These are phyloP conservation scores for Drosophila neotestacea DNA, from an alignment of 2,888 invertebrate species.

Conservation along the genomic window DNA sequence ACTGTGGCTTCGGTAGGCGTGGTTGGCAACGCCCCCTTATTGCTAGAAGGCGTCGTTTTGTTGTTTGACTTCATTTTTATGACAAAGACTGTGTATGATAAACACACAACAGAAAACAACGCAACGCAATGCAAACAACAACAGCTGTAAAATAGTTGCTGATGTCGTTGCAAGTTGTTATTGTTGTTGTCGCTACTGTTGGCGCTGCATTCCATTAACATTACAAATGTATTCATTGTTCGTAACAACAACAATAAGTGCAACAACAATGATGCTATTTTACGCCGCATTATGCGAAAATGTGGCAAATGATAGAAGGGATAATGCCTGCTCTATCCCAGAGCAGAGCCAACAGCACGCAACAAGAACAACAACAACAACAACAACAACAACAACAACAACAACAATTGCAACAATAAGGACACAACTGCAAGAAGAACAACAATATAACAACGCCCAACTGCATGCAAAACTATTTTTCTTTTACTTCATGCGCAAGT, in stretches of 20 bases:
- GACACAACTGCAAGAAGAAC: conserved; percentile 23
- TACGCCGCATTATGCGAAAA: conserved; percentile 72
- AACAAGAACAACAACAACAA: conserved; percentile 22
- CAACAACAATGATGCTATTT: conserved; percentile 63
- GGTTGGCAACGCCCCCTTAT: conserved; percentile 1
- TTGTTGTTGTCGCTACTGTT: conserved; percentile 26
- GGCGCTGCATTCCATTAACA: conserved; percentile 63
- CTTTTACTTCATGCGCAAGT: conserved; percentile 56
- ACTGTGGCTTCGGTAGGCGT: conserved; percentile 1
- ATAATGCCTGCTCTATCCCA: conserved; percentile 63
- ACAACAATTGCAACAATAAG: not conserved
- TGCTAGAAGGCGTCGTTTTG: conserved; percentile 25
- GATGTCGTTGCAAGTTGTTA: conserved; percentile 41
- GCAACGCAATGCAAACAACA: conserved; percentile 51
- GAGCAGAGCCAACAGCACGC: conserved; percentile 34
- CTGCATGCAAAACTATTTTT: conserved; percentile 47
- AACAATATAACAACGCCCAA: conserved; percentile 31
- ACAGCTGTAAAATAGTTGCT: conserved; percentile 52
- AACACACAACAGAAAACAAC: conserved; percentile 43
- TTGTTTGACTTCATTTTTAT: conserved; percentile 38
- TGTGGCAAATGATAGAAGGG: conserved; percentile 79
- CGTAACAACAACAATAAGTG: conserved; percentile 39
- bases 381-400: conserved; percentile 1
- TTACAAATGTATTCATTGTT: conserved; percentile 71
- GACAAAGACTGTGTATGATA: conserved; percentile 50